These are phyloP conservation scores for Antedon mediterranea DNA, from an alignment of 53 echinoderm and acorn worm species.

Conservation along the genomic window DNA sequence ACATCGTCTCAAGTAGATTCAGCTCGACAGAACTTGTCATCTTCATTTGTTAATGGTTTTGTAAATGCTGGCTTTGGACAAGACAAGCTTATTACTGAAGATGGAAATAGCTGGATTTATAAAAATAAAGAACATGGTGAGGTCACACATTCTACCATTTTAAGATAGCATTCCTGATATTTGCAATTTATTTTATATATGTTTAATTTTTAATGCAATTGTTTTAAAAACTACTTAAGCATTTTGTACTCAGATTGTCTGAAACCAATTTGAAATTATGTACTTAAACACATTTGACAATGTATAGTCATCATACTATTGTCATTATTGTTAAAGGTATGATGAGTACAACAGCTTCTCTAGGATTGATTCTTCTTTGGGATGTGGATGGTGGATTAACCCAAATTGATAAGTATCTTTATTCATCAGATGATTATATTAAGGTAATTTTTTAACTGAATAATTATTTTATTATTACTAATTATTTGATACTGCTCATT, in stretches of 20 bases:
- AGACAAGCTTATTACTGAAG: conserved; percentile 85
- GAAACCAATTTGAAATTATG: too few relatives aligned
- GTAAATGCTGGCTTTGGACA: conserved; percentile 93
- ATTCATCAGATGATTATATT: conserved; percentile 92
- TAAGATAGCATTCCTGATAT: too few relatives aligned
- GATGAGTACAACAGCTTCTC: conserved; percentile 84
- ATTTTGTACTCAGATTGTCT: background rate
- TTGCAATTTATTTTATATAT: background rate
- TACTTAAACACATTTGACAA: too few relatives aligned
- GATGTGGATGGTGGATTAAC: conserved; percentile 91
- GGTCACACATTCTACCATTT: background rate
- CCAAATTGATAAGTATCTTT: conserved; percentile 92
- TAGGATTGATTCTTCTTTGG: conserved; percentile 81
- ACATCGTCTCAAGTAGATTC: conserved; percentile 76
- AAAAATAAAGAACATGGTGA: conserved; percentile 98
- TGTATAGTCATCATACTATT: too few relatives aligned
- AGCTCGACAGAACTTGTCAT: conserved; percentile 79
- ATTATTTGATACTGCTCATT: too few relatives aligned
- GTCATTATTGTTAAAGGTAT: conserved; percentile 42
- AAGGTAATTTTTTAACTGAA: conserved; percentile 25
- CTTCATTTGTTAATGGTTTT: conserved; percentile 91
- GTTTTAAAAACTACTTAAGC: background rate
- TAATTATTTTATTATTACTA: too few relatives aligned
- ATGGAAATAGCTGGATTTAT: conserved; percentile 94
- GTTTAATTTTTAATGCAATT: background rate